A percentile compares a stretch with the other conserved stretches of the same genome.
Evolutionary conservation across 2,113 vertebrate genomes (phyloP).

Genomic region (Salvelinus sp.): DNA sequence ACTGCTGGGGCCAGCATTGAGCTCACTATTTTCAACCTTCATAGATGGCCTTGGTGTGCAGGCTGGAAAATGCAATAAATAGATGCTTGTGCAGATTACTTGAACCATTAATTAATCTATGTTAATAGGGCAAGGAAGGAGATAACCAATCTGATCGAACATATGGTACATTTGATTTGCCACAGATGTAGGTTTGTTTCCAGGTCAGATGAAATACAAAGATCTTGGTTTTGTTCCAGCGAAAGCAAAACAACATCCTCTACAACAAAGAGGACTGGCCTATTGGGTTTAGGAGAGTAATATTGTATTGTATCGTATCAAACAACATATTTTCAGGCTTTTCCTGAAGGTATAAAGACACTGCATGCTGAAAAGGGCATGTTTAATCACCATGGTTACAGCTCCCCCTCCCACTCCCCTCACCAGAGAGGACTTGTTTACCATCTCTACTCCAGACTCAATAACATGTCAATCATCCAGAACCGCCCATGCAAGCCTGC

Average conservation of each 20-base stretch:
- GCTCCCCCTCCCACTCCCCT: slow-evolving; percentile 37
- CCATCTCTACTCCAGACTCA: slow-evolving; percentile 87
- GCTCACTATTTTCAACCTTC: not conserved
- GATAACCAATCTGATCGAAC: not conserved
- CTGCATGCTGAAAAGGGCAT: slow-evolving; percentile 59
- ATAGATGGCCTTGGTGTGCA: not conserved
- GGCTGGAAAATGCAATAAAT: not conserved
- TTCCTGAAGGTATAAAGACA: slow-evolving; percentile 48
- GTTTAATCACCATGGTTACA: slow-evolving; percentile 72
- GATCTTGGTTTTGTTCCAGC: not conserved
- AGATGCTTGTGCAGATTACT: not conserved
- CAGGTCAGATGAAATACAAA: not conserved
- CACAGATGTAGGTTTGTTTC: not conserved
- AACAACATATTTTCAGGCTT: slow-evolving; percentile 39
- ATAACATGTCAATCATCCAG: slow-evolving; percentile 83
- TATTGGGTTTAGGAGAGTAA: no score
- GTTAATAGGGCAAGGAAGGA: not conserved
- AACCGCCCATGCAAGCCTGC: slow-evolving; percentile 66
- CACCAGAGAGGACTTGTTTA: slow-evolving; percentile 86
- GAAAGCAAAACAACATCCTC: not conserved
- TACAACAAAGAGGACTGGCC: not conserved
- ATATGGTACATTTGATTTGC: slow-evolving; percentile 5
- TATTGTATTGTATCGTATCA: slow-evolving; percentile 4
- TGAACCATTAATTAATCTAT: not conserved
- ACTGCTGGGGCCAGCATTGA: not conserved